Conservation (phyloP, 2,113 vertebrate species). For the Pomatorhinus ruficollis region DNA sequence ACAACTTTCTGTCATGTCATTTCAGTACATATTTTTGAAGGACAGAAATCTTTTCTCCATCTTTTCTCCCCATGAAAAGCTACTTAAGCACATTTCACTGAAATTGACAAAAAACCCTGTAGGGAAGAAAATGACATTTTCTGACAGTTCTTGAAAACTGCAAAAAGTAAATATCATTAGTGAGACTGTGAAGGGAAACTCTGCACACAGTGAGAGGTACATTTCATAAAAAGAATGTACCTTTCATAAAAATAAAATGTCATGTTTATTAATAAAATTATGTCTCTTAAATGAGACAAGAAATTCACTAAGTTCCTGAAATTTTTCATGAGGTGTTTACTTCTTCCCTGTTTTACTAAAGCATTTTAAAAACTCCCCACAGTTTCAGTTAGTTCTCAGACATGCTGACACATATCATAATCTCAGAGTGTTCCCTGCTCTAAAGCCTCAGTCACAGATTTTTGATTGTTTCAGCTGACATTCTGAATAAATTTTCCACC, state of each 20-base stretch:
- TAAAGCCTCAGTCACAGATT: not conserved
- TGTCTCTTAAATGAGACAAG: not conserved
- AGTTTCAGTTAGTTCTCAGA: not conserved
- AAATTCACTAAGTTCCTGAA: not conserved
- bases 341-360: not conserved
- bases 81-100: slow-evolving; percentile 24
- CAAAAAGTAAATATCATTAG: slow-evolving; percentile 44
- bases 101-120: slow-evolving; percentile 48
- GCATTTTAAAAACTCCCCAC: not conserved
- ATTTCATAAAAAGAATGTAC: not conserved
- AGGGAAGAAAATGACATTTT: slow-evolving; percentile 59
- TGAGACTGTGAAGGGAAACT: not conserved
- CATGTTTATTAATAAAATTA: not conserved
- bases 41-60: not conserved
- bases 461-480: not conserved
- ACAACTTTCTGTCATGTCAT: not conserved
- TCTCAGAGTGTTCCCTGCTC: not conserved
- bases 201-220: not conserved
- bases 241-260: slow-evolving; percentile 17
- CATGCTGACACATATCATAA: not conserved
- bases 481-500: not conserved
- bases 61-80: not conserved
- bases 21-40: not conserved
- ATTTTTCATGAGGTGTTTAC: not conserved
- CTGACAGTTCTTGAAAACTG: slow-evolving; percentile 38